Evolutionary conservation across 2,113 vertebrate species (phyloP).

Genomic region (Etia nguti): DNA sequence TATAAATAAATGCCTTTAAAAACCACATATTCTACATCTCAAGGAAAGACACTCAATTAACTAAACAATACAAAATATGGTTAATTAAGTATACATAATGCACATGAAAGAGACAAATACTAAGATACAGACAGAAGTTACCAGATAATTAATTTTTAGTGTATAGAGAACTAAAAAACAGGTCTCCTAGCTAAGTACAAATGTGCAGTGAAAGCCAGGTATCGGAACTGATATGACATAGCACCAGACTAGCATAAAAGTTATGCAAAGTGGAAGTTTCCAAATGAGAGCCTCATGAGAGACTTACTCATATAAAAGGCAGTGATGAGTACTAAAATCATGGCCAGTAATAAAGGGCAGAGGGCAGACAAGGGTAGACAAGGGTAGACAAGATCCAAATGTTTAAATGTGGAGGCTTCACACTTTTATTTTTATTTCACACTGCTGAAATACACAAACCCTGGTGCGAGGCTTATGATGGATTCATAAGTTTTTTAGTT

Average conservation of each 20-base stretch:
- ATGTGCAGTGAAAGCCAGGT: neutral
- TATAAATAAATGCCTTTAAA: neutral
- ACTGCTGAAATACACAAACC: neutral
- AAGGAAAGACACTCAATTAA: neutral
- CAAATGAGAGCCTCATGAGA: neutral
- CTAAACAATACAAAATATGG: neutral
- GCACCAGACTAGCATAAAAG: neutral
- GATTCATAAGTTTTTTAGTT: neutral
- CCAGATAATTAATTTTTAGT: neutral
- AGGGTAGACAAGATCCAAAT: neutral
- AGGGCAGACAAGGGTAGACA: too few species aligned
- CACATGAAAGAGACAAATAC: neutral
- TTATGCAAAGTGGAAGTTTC: neutral
- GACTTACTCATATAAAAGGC: neutral
- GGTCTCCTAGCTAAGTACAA: neutral
- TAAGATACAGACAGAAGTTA: neutral
- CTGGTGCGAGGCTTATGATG: neutral
- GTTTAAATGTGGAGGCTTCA: neutral
- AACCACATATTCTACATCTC: neutral
- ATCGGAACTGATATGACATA: neutral
- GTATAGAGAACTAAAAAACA: neutral
- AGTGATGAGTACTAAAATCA: neutral
- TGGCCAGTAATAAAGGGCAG: neutral
- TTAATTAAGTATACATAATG: neutral
- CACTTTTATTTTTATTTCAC: neutral